Evolutionary conservation across 1,140 invertebrate genomes (phyloP).

Genomic region (Listronotus bonariensis): DNA sequence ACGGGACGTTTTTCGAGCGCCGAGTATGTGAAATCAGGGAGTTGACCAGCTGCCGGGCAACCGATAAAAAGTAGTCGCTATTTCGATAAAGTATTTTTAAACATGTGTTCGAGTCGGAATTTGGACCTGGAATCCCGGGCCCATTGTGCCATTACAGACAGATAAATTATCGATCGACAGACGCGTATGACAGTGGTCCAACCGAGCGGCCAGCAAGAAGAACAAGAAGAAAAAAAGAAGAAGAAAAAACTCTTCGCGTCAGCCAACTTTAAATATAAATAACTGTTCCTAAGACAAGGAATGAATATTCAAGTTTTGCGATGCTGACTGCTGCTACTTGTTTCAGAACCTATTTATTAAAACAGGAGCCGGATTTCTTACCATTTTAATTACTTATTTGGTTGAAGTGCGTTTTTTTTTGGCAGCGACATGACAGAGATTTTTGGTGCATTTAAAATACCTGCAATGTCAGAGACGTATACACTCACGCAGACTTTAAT

Average conservation of each 20-base stretch:
- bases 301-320: constrained; percentile 22
- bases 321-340: not conserved
- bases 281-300: constrained; percentile 36
- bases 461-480: too few relatives aligned
- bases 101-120: constrained; percentile 55
- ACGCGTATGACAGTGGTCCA: constrained; percentile 54
- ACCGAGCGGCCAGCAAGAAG: not conserved
- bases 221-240: constrained; percentile 1
- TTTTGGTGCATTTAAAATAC: constrained; percentile 1
- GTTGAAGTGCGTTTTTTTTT: constrained; percentile 3
- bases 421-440: not conserved
- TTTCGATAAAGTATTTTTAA: constrained; percentile 56
- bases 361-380: constrained; percentile 18
- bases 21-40: constrained; percentile 45
- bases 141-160: constrained; percentile 55
- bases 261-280: constrained; percentile 45
- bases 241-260: not conserved
- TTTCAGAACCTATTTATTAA: constrained; percentile 24
- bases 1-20: not conserved
- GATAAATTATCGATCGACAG: constrained; percentile 56
- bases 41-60: constrained; percentile 45
- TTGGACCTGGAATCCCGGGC: constrained; percentile 52
- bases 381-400: constrained; percentile 28
- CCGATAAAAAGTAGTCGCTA: constrained; percentile 51
- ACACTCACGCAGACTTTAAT: too few relatives aligned